phyloP scores from a whole-genome alignment of 2,888 invertebrate genomes.

The Melanostoma scalare region DNA sequence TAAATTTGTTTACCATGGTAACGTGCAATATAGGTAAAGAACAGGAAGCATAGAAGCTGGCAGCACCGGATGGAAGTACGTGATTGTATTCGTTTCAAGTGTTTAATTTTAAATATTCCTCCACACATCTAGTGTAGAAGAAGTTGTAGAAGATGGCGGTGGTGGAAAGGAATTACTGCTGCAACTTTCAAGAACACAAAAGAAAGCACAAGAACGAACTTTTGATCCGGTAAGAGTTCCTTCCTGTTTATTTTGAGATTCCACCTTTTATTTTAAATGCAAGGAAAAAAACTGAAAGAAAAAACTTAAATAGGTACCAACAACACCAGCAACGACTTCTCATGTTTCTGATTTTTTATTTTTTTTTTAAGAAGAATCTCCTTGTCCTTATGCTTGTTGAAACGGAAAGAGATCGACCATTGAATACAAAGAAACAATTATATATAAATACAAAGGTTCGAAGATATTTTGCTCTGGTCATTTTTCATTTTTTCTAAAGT shows the following conservation, averaged over 20 bases:
- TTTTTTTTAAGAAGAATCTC: neutral
- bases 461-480: too few species aligned
- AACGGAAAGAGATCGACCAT: too few species aligned
- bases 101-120: constrained; percentile 42
- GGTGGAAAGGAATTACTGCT: constrained; percentile 15
- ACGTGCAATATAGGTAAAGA: constrained; percentile 40
- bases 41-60: constrained; percentile 36
- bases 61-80: constrained; percentile 51
- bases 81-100: constrained; percentile 44
- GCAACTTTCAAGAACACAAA: constrained; percentile 31
- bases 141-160: neutral
- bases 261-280: constrained; percentile 35
- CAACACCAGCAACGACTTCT: neutral
- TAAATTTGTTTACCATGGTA: constrained; percentile 66
- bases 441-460: too few species aligned
- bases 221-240: constrained; percentile 57
- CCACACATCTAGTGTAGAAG: constrained; percentile 11
- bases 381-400: neutral
- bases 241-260: constrained; percentile 48
- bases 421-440: too few species aligned
- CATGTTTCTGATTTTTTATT: constrained; percentile 12
- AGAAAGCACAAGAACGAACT: constrained; percentile 30
- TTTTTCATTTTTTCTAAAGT: too few species aligned
- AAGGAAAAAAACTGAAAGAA: constrained; percentile 15
- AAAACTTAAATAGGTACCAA: neutral